phyloP scores from a whole-genome alignment of 2,797 vertebrate species.

The Setipinna tenuifilis region DNA sequence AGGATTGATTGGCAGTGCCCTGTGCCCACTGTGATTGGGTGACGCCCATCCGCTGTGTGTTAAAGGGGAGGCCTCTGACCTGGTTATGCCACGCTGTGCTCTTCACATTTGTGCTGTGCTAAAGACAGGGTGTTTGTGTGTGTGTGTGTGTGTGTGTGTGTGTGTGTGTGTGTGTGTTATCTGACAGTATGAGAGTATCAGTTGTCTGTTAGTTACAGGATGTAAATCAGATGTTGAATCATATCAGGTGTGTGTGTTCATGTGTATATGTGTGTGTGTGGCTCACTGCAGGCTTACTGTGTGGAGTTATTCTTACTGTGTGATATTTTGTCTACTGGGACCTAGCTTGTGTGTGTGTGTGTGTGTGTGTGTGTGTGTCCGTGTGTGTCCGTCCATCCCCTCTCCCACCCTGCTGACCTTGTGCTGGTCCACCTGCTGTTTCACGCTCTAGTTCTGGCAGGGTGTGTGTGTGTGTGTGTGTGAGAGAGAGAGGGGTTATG shows the following conservation, averaged over 20 bases:
- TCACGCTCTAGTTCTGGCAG: background rate
- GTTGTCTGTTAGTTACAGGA: background rate
- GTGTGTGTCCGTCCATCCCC: background rate
- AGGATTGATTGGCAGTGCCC: no score
- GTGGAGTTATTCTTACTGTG: background rate
- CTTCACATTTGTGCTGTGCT: conserved; percentile 32
- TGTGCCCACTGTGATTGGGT: no score
- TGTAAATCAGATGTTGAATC: no score
- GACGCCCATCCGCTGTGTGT: no score
- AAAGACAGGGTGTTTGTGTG: background rate
- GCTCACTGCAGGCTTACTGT: background rate
- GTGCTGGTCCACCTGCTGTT: background rate
- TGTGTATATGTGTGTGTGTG: background rate
- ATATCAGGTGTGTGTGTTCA: background rate
- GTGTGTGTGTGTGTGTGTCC: conserved; percentile 24
- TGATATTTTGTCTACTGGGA: background rate
- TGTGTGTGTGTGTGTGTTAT: background rate
- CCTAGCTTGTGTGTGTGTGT: background rate
- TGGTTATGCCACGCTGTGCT: conserved; percentile 50
- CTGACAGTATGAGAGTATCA: background rate
- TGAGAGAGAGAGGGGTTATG: no score
- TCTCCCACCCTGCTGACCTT: background rate
- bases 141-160: no score
- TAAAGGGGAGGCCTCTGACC: conserved; percentile 37
- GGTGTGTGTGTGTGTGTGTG: no score